A percentile compares a stretch with the other conserved stretches of the same genome.
Conservation (phyloP, 2,113 vertebrate species). For the Urocynchramus pylzowi region DNA sequence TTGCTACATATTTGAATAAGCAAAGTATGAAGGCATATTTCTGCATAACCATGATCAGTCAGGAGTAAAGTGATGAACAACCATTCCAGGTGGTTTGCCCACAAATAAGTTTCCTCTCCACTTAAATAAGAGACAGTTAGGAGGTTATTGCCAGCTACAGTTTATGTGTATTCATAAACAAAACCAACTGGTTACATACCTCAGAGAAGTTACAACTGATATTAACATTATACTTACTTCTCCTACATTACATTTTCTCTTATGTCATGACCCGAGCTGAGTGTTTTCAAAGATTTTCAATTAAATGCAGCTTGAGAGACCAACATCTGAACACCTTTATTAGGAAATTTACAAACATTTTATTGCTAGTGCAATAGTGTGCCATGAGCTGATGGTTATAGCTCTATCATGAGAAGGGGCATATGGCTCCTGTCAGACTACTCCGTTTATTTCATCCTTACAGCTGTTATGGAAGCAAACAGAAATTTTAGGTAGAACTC, state of each 20-base stretch:
- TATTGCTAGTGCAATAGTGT: not conserved
- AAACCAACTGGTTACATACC: not conserved
- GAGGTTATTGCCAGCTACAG: not conserved
- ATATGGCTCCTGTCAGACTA: slow-evolving; percentile 20
- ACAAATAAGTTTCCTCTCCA: not conserved
- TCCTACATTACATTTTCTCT: not conserved
- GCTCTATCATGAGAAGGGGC: not conserved
- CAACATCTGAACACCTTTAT: not conserved
- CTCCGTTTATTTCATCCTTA: not conserved
- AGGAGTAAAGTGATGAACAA: not conserved
- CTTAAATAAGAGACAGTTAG: not conserved
- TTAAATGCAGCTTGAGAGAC: not conserved
- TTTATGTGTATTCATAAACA: not conserved
- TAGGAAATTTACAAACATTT: not conserved
- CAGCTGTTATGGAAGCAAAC: not conserved
- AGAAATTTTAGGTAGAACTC: slow-evolving; percentile 18
- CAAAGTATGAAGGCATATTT: not conserved
- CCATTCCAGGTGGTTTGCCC: not conserved
- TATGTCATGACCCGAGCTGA: not conserved
- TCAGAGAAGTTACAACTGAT: not conserved
- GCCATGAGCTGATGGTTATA: not conserved
- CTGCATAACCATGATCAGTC: not conserved
- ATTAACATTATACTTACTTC: not conserved
- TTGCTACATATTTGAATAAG: not conserved
- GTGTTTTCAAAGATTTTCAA: not conserved